These are phyloP conservation scores for Natator depressus DNA, from an alignment of 2,113 vertebrate species.

Conservation along the genomic window DNA sequence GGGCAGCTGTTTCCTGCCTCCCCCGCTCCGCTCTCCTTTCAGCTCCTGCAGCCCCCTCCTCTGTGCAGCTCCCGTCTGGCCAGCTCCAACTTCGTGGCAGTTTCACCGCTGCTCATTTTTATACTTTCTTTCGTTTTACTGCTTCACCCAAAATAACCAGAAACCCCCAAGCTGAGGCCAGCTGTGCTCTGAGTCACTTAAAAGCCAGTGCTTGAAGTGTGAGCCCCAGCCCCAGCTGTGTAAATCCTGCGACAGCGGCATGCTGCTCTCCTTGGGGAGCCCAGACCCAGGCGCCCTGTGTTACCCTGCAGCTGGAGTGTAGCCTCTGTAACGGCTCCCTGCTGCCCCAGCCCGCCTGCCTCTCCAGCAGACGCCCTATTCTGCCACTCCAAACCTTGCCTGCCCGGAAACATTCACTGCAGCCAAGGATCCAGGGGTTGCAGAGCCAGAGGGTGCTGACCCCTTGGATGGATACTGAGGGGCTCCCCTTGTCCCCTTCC, in stretches of 20 bases:
- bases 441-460: too few relatives aligned
- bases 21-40: neutral
- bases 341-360: too few relatives aligned
- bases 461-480: neutral
- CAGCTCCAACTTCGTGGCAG: fast-evolving
- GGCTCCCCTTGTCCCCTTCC: neutral
- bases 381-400: neutral
- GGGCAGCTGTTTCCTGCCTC: neutral
- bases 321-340: neutral
- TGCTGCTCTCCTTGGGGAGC: too few relatives aligned
- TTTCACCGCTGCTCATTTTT: too few relatives aligned
- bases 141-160: too few relatives aligned
- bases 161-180: neutral
- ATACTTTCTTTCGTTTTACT: neutral
- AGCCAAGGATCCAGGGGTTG: too few relatives aligned
- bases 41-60: neutral
- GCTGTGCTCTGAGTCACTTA: neutral
- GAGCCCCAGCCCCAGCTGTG: neutral
- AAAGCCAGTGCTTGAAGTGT: neutral
- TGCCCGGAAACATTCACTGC: neutral
- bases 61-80: too few relatives aligned
- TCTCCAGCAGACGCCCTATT: neutral
- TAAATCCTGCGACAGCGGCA: neutral
- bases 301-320: neutral
- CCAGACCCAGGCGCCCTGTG: neutral